A percentile compares a stretch with the other conserved stretches of the same genome.
These are phyloP conservation scores for Paratilapia polleni DNA, from an alignment of 2,113 vertebrate species.

Conservation along the genomic window DNA sequence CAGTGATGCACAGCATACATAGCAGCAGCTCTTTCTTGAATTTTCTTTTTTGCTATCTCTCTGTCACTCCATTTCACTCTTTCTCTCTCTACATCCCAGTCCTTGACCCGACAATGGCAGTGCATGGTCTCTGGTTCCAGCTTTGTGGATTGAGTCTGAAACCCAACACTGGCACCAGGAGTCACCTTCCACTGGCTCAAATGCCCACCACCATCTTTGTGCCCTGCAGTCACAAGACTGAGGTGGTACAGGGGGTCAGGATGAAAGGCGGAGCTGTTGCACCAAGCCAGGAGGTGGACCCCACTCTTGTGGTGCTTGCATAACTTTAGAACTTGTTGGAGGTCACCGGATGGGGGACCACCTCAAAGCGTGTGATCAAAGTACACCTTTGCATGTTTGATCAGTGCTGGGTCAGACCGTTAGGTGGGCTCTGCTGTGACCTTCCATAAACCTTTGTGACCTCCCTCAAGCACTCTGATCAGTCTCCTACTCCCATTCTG, in stretches of 20 bases:
- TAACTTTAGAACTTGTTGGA: slow-evolving; percentile 39
- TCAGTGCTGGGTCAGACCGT: slow-evolving; percentile 6
- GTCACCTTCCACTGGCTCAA: slow-evolving; percentile 72
- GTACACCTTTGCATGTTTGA: slow-evolving; percentile 38
- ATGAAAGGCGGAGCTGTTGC: slow-evolving; percentile 14
- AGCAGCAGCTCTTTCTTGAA: slow-evolving; percentile 30
- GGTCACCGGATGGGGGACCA: neutral
- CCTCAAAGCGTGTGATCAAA: slow-evolving; percentile 44
- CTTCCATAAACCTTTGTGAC: slow-evolving; percentile 56
- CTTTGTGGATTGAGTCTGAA: slow-evolving; percentile 66
- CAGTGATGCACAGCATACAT: slow-evolving; percentile 37
- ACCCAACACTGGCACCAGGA: slow-evolving; percentile 75
- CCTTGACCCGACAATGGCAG: slow-evolving; percentile 6
- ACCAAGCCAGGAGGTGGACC: neutral
- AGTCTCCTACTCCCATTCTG: slow-evolving; percentile 31
- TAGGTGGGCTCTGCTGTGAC: slow-evolving; percentile 37
- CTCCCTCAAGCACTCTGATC: slow-evolving; percentile 17
- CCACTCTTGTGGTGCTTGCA: slow-evolving; percentile 33
- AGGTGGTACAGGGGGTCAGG: slow-evolving; percentile 44
- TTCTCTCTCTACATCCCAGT: neutral
- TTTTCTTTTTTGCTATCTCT: slow-evolving; percentile 9
- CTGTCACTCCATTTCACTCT: neutral
- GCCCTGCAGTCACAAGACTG: slow-evolving; percentile 65
- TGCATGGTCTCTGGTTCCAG: slow-evolving; percentile 41
- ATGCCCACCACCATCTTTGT: slow-evolving; percentile 47